Evolutionary conservation across 2,888 invertebrate species (phyloP), one percentile per base, ranked within the genome.

Genomic region (Anarsia innoxiella): DNA sequence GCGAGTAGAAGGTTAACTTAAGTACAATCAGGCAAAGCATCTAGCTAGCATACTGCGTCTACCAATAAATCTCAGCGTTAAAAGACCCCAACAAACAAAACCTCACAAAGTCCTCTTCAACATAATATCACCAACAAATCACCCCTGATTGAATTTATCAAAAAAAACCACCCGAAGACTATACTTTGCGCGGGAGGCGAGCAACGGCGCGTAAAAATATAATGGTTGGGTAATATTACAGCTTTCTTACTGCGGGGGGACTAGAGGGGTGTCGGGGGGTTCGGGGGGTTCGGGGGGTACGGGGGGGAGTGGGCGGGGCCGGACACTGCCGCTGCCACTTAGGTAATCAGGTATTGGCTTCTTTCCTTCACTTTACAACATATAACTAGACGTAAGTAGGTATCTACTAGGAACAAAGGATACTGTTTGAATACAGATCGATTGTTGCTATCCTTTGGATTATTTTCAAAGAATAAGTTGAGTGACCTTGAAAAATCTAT

Each of bases 251-350:
- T 8, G 23, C n/a, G 19, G 11, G 37, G 33, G 33, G 25, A 11
- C 34, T n/a, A 3, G 33, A 31, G 32, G 36, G 23, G 30, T 13
- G 28, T 4, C 9, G 31, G 36, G 38, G 28, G 23, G 25, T 4
- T 30, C 28, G 16, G 15, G 26, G 23, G 19, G 35, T 25, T 8
- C 4, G 8, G 12, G 12, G n/a, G 34, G 32, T 16, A 44, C 44
- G 31, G 37, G 46, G 23, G 33, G 45, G 41, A 36, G 46, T 31
- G 42, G 48, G 44, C 45, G 33, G 36, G 23, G 25, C 35, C 37
- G 49, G 53, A 47, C 49, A 54, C 40, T 41, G 50, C 46, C 44
- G 46, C 51, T 40, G 52, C 50, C 49, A 49, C 49, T 51, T 48
- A 50, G 51, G 45, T 45, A 49, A 52, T 49, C 34, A 45, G 42